phyloP scores from a whole-genome alignment of 92 coral and sea anemone species.

The Actinernus sp. region DNA sequence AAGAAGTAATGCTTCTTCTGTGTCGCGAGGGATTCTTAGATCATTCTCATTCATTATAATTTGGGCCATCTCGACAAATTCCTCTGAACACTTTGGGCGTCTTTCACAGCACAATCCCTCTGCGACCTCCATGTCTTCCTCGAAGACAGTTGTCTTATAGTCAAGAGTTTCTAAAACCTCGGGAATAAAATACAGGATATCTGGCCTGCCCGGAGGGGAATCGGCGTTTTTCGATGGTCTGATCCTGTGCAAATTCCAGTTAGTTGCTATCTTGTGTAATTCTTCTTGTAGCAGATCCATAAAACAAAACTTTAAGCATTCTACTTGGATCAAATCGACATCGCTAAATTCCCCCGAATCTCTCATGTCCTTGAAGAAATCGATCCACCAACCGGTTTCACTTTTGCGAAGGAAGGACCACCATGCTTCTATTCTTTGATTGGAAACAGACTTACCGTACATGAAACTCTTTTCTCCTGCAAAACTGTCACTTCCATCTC shows the following conservation, averaged over 20 bases:
- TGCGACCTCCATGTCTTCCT: conserved; percentile 35
- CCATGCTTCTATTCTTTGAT: too few species aligned
- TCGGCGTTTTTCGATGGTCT: conserved; percentile 53
- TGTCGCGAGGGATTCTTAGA: conserved; percentile 44
- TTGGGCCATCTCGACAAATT: conserved; percentile 57
- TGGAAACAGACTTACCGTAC: too few species aligned
- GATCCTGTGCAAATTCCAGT: too few species aligned
- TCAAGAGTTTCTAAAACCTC: conserved; percentile 47
- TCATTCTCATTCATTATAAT: conserved; percentile 67
- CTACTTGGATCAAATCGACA: conserved; percentile 40
- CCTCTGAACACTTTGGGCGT: conserved; percentile 40
- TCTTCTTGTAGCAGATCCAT: conserved; percentile 50
- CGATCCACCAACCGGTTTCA: too few species aligned
- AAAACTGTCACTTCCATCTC: too few species aligned
- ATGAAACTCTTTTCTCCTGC: too few species aligned
- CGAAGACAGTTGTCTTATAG: conserved; percentile 23
- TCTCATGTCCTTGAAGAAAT: too few species aligned
- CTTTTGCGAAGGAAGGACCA: too few species aligned
- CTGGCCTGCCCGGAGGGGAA: conserved; percentile 68
- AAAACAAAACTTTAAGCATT: conserved; percentile 61
- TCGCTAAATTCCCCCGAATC: conserved; percentile 54
- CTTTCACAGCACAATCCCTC: conserved; percentile 49
- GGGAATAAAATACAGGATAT: conserved; percentile 59
- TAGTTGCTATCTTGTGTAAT: conserved; percentile 39
- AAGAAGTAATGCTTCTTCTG: conserved; percentile 51